Evolutionary conservation across 1,140 invertebrate species (phyloP).

Genomic region (Sitobion miscanthi): DNA sequence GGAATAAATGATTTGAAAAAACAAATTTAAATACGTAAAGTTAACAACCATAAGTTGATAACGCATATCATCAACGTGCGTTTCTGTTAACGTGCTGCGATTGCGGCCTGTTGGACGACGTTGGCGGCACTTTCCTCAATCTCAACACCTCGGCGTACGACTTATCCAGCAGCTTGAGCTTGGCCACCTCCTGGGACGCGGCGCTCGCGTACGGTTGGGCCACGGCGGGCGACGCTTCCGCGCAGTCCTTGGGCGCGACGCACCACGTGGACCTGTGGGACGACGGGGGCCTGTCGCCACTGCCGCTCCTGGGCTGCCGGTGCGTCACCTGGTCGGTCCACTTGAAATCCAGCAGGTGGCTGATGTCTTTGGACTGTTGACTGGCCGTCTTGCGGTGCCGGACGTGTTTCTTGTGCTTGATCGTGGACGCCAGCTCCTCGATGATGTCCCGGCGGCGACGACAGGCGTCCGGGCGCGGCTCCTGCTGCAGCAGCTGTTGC

Average conservation of each 20-base stretch:
- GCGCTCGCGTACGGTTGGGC: slow-evolving; percentile 60
- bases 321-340: slow-evolving; percentile 45
- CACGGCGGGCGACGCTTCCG: neutral
- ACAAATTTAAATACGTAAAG: slow-evolving; percentile 15
- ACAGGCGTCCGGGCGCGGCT: neutral
- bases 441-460: slow-evolving; percentile 58
- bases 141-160: slow-evolving; percentile 83
- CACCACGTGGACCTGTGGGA: slow-evolving; percentile 60
- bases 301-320: neutral
- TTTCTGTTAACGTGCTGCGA: slow-evolving; percentile 22
- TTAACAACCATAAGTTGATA: neutral
- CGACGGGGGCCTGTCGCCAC: slow-evolving; percentile 56
- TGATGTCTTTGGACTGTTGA: slow-evolving; percentile 48
- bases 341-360: slow-evolving; percentile 56
- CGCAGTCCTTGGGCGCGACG: slow-evolving; percentile 59
- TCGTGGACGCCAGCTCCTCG: slow-evolving; percentile 59
- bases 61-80: neutral
- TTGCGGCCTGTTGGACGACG: slow-evolving; percentile 5
- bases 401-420: slow-evolving; percentile 54
- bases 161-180: slow-evolving; percentile 78
- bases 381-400: slow-evolving; percentile 14
- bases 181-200: slow-evolving; percentile 78
- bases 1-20: slow-evolving; percentile 43
- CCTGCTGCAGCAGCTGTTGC: slow-evolving; percentile 3
- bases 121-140: slow-evolving; percentile 40